These are phyloP conservation scores for Apodemia zela DNA, from an alignment of 2,888 invertebrate genomes.

Conservation along the genomic window DNA sequence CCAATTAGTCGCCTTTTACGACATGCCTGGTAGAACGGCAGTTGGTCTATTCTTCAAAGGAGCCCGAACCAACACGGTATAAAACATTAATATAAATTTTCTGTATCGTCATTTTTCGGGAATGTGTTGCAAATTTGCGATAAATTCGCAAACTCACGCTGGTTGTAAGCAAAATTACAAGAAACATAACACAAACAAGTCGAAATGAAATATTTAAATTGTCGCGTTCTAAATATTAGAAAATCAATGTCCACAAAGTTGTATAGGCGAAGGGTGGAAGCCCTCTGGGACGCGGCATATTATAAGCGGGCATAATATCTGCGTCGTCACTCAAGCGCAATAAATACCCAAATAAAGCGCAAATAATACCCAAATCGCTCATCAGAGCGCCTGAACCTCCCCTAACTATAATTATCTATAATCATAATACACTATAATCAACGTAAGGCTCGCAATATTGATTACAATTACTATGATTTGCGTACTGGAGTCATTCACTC, in stretches of 20 bases:
- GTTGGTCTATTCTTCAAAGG: too few relatives aligned
- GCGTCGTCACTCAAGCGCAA: conserved; percentile 80
- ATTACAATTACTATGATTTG: conserved; percentile 46
- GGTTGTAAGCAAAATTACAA: not conserved
- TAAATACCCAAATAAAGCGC: conserved; percentile 84
- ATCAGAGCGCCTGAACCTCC: conserved; percentile 64
- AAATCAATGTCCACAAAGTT: conserved; percentile 53
- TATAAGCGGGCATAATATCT: conserved; percentile 71
- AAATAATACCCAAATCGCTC: conserved; percentile 84
- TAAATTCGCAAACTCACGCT: too few relatives aligned
- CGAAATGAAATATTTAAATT: conserved; percentile 36
- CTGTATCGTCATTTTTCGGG: too few relatives aligned
- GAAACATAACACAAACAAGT: not conserved
- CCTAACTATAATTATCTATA: conserved; percentile 71
- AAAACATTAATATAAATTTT: too few relatives aligned
- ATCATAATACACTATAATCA: conserved; percentile 54
- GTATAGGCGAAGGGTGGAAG: conserved; percentile 49
- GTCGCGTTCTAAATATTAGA: conserved; percentile 42
- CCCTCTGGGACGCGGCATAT: conserved; percentile 58
- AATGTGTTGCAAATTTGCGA: too few relatives aligned
- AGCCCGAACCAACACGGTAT: too few relatives aligned
- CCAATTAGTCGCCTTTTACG: not conserved
- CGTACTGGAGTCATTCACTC: conserved; percentile 34
- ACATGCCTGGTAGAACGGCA: too few relatives aligned
- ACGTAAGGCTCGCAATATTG: conserved; percentile 35